Conservation (phyloP, 2,888 invertebrate genomes). For the Cordylochernes scorpioides region DNA sequence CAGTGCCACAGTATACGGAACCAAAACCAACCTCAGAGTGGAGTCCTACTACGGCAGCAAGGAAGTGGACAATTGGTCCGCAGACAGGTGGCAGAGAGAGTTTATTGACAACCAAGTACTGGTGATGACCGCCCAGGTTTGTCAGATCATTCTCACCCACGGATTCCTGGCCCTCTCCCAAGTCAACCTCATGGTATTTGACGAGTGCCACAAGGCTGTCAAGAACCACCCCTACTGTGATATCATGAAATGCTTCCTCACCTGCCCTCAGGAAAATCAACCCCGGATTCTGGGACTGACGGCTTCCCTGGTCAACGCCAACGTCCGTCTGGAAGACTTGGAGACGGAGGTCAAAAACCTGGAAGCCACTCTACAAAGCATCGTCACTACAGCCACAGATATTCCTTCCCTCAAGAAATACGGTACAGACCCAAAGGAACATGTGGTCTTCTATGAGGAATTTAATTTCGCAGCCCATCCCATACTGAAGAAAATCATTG, state of each 20-base stretch:
- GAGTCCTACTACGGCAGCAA: slow-evolving; percentile 14
- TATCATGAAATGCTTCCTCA: slow-evolving; percentile 32
- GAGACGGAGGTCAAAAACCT: slow-evolving; percentile 29
- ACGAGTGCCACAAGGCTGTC: slow-evolving; percentile 77
- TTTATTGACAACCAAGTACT: slow-evolving; percentile 30
- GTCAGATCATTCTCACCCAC: slow-evolving; percentile 39
- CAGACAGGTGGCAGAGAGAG: slow-evolving; percentile 7
- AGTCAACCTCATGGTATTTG: slow-evolving; percentile 58
- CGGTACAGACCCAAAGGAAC: slow-evolving; percentile 15
- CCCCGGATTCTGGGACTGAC: slow-evolving; percentile 64
- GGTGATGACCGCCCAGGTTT: slow-evolving; percentile 57
- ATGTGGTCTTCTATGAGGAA: too few species aligned
- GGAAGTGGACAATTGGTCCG: slow-evolving; percentile 11
- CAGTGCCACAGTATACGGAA: slow-evolving; percentile 38
- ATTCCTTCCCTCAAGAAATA: slow-evolving; percentile 57
- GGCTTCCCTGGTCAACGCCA: slow-evolving; percentile 31
- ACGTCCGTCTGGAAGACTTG: slow-evolving; percentile 27
- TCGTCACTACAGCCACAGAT: slow-evolving; percentile 68
- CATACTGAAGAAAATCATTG: too few species aligned
- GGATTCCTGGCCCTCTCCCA: slow-evolving; percentile 28
- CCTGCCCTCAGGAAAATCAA: slow-evolving; percentile 19
- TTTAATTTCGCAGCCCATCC: too few species aligned
- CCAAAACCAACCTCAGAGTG: slow-evolving; percentile 28
- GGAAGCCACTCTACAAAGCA: slow-evolving; percentile 43
- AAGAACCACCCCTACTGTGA: slow-evolving; percentile 49